Conservation (phyloP, 1,140 invertebrate genomes). For the Triops longicaudatus region DNA sequence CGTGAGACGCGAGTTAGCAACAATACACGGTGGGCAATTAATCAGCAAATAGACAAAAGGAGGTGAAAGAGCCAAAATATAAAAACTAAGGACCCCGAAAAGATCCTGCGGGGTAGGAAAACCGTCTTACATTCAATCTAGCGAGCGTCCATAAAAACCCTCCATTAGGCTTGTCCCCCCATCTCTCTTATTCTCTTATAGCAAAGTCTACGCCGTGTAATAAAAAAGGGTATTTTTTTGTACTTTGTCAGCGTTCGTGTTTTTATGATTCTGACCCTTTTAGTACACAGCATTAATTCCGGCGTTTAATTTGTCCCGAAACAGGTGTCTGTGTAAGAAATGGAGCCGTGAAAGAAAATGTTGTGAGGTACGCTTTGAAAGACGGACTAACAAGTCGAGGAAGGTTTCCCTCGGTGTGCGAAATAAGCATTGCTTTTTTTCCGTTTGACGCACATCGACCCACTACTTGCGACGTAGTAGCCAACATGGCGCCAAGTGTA, state of each 20-base stretch:
- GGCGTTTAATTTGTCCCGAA: background rate
- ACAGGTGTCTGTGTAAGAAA: background rate
- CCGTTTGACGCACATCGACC: background rate
- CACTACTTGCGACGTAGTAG: background rate
- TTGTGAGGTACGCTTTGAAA: background rate
- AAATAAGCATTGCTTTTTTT: background rate
- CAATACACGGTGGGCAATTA: background rate
- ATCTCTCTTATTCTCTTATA: background rate
- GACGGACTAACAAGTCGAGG: background rate
- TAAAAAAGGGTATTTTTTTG: background rate
- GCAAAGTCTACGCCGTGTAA: background rate
- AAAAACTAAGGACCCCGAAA: background rate
- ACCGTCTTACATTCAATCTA: background rate
- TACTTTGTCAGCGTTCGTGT: background rate
- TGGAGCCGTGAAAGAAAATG: background rate
- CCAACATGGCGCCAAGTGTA: constrained; percentile 7
- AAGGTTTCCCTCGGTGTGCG: background rate
- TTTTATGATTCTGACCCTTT: background rate
- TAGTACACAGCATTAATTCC: background rate
- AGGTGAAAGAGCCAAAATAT: background rate
- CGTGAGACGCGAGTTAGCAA: constrained; percentile 14
- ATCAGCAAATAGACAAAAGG: background rate
- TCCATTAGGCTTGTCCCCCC: background rate
- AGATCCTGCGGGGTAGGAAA: background rate
- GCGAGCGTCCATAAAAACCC: background rate